Conservation (phyloP, 2,797 vertebrate genomes). For the Diglossa cyanea region DNA sequence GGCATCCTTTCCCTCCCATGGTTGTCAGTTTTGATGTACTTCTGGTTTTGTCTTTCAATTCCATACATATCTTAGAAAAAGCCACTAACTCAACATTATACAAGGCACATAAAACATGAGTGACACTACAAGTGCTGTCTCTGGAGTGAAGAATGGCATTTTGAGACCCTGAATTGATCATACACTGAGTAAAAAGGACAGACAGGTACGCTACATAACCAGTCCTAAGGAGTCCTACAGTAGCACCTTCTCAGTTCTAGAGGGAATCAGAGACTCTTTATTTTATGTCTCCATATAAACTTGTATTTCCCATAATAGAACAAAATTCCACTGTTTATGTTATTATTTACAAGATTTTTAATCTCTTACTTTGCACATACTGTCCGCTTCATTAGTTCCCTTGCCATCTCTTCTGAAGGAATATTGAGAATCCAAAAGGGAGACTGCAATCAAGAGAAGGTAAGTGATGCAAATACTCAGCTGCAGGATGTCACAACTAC, state of each 20-base stretch:
- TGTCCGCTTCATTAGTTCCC: constrained; percentile 89
- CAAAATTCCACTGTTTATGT: neutral
- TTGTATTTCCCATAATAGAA: neutral
- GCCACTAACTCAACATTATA: neutral
- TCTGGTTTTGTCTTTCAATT: neutral
- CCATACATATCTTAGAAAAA: neutral
- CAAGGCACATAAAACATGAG: neutral
- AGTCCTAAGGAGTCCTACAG: neutral
- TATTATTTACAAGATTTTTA: neutral
- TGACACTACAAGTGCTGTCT: neutral
- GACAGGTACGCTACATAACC: accelerated
- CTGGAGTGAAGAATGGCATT: neutral
- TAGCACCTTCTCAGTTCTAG: neutral
- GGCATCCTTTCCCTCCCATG: neutral
- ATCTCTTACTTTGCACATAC: constrained; percentile 95
- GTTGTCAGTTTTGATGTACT: neutral
- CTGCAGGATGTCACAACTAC: neutral
- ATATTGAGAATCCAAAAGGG: constrained; percentile 92
- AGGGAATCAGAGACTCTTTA: neutral
- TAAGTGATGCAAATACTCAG: neutral
- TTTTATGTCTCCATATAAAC: neutral
- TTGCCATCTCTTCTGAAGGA: constrained; percentile 88
- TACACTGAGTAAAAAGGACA: neutral
- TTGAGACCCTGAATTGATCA: neutral
- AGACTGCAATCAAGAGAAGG: constrained; percentile 79